Base-by-base conservation (phyloP, 2,888 invertebrate genomes). In the Drosophila tanythrix region DNA sequence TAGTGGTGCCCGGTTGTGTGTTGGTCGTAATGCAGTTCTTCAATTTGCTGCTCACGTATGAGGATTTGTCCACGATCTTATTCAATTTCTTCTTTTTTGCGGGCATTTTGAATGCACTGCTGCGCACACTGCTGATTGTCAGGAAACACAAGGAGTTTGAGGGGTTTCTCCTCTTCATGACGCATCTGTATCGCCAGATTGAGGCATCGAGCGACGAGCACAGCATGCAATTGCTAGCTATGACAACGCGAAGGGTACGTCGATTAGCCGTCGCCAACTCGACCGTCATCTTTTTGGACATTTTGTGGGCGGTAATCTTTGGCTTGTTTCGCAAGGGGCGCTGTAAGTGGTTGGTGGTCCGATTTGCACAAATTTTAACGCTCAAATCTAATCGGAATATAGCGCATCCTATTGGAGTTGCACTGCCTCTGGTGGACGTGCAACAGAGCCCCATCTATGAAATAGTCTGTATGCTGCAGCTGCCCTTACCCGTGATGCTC, bases 321-420 rank as follows among this genome's bases (percentile, higher is more conserved):
- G 87, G 91, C 4, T 58, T 91, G 31, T 88, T 93, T 43, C 66
- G 59, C 29, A 74, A 80, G 29, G 69, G 75, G 43, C 79, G 90
- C 64, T 57, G 92, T 92, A 63, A 70, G 82, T 68, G 8, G 18
- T 18, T 25, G 31, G 33, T 3, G 33, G 36, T 61, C 31, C 59
- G 7, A 10, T 11, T 35, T 51, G 21, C 21, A 21, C 13, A n/a
- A 31, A n/a, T 18, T 29, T 25, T 2, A 25, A 27, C 15, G 0
- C 2, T 29, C 38, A 38, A 46, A 15, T 46, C 15, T 25, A 29
- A 10, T 33, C n/a, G 29, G 18, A 7, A 5, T 40, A 21, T 36
- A 92, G 92, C 73, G n/a, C 92, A 90, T 81, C 91, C 92, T 0
- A 88, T 91, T 64, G 92, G 90, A 35, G 79, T 93, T 38, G 90